Evolutionary conservation across 2,797 vertebrate genomes (phyloP).

Genomic region (Thripadectes ignobilis): DNA sequence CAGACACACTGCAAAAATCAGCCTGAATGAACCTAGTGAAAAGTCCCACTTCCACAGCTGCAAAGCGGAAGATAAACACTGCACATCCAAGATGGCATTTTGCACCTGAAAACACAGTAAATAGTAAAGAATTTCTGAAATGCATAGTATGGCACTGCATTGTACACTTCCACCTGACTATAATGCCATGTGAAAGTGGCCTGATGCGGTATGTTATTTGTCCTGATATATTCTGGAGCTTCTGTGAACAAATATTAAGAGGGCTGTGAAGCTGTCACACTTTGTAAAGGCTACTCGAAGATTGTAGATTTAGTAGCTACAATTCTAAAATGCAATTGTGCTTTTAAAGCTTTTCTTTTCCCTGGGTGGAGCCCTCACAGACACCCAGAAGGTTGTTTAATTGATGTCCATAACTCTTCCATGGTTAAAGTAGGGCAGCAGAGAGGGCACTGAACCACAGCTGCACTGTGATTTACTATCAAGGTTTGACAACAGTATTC

Average conservation of each 20-base stretch:
- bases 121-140: not conserved
- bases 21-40: not conserved
- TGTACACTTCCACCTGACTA: not conserved
- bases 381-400: not conserved
- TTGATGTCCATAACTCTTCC: not conserved
- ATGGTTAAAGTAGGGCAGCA: not conserved
- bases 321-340: not conserved
- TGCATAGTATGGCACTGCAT: not conserved
- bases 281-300: not conserved
- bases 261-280: not conserved
- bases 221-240: conserved; percentile 14
- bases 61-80: too few relatives aligned
- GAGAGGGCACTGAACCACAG: not conserved
- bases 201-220: not conserved
- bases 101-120: not conserved
- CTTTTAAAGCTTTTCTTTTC: not conserved
- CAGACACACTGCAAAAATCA: not conserved
- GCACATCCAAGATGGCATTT: not conserved
- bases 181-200: conserved; percentile 6
- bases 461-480: not conserved
- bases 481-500: not conserved
- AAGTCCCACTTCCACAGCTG: not conserved
- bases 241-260: not conserved
- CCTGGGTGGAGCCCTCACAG: not conserved
- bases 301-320: not conserved